Evolutionary conservation across 2,797 vertebrate species (phyloP).

Genomic region (Sebastes matsubarae): DNA sequence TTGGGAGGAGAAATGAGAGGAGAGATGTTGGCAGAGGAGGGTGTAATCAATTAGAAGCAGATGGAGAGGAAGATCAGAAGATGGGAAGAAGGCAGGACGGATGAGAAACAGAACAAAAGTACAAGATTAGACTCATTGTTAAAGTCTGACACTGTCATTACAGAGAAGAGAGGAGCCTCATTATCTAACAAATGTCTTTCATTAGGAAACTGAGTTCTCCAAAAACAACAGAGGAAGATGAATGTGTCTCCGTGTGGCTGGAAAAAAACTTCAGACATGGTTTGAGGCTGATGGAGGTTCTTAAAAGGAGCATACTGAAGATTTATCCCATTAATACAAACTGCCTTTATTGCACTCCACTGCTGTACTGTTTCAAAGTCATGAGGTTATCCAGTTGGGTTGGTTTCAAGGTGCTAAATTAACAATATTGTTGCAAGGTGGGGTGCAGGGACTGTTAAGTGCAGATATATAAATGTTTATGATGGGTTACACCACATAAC

Average conservation of each 20-base stretch:
- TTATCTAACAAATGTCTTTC: conserved; percentile 29
- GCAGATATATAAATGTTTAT: too few relatives aligned
- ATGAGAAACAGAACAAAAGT: conserved; percentile 25
- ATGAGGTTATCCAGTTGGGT: not conserved
- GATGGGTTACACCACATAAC: too few relatives aligned
- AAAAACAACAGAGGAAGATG: not conserved
- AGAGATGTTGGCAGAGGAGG: not conserved
- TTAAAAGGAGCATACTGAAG: not conserved
- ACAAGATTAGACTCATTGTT: conserved; percentile 39
- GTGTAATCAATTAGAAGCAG: conserved; percentile 14
- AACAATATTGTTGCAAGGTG: too few relatives aligned
- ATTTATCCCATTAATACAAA: not conserved
- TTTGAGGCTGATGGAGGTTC: not conserved
- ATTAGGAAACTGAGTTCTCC: not conserved
- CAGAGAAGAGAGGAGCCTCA: not conserved
- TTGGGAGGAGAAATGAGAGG: not conserved
- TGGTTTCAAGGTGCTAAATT: not conserved
- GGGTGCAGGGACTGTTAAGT: too few relatives aligned
- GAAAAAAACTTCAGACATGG: not conserved
- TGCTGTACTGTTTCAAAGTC: not conserved
- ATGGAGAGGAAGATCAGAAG: conserved; percentile 13
- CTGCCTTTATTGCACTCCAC: not conserved
- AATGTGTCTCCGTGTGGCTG: not conserved
- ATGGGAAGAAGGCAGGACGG: conserved; percentile 2
- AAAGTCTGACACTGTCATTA: not conserved